A percentile compares a stretch with the other conserved stretches of the same genome.
Conservation (phyloP, 2,888 invertebrate species). For the Abrostola triplasia region DNA sequence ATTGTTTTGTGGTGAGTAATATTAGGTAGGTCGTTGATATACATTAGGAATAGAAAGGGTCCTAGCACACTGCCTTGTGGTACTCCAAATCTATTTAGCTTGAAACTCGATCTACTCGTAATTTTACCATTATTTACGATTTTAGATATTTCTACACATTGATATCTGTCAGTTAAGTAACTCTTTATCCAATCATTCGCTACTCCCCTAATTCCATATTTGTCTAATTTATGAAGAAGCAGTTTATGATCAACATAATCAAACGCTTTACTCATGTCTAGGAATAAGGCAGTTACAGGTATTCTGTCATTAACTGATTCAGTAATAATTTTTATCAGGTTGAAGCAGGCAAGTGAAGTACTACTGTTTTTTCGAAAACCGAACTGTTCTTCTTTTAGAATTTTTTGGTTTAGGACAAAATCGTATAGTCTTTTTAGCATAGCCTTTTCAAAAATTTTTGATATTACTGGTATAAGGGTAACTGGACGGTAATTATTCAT, state of each 20-base stretch:
- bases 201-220: not conserved
- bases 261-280: conserved; percentile 1
- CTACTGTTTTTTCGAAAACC: conserved; percentile 1
- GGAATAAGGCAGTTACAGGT: not conserved
- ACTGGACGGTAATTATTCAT: conserved; percentile 1
- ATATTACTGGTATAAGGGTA: not conserved
- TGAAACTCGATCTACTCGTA: not conserved
- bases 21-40: too few relatives aligned
- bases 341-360: not conserved
- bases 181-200: not conserved
- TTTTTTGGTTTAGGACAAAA: not conserved
- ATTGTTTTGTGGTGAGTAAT: not conserved
- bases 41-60: not conserved
- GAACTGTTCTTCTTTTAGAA: conserved; percentile 1
- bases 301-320: not conserved
- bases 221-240: not conserved
- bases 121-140: not conserved
- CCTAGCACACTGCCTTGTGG: not conserved
- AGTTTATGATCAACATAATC: not conserved
- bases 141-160: conserved; percentile 3
- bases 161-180: not conserved
- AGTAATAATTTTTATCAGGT: not conserved
- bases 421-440: not conserved
- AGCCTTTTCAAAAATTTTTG: conserved; percentile 1
- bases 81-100: not conserved